Conservation (phyloP, 2,888 invertebrate genomes). For the Acanthosepion lycidas region DNA sequence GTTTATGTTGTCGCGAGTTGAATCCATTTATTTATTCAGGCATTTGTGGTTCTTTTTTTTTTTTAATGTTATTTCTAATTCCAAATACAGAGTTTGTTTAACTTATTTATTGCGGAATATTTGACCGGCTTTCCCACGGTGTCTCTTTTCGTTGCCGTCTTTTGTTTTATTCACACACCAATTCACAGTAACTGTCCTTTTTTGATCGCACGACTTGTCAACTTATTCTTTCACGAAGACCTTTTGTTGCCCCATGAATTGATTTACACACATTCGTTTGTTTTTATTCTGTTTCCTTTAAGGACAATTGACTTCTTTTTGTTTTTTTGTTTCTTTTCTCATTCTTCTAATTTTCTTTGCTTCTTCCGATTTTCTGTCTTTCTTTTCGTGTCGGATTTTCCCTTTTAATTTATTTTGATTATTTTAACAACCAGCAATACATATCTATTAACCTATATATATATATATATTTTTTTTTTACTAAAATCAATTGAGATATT, state of each 20-base stretch:
- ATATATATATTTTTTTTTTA: too few species aligned
- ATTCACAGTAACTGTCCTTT: background rate
- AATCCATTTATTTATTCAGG: background rate
- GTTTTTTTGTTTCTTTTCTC: background rate
- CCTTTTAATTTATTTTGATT: background rate
- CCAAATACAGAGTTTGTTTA: background rate
- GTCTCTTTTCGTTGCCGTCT: background rate
- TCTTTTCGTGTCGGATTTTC: background rate
- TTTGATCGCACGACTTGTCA: background rate
- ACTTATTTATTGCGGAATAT: background rate
- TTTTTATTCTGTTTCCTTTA: background rate
- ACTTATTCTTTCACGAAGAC: background rate
- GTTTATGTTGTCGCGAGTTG: background rate
- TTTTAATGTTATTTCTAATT: background rate
- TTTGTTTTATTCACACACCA: background rate
- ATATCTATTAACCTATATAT: too few species aligned
- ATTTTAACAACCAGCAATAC: too few species aligned
- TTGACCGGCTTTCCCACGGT: background rate
- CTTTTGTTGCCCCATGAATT: constrained; percentile 11
- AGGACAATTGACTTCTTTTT: background rate
- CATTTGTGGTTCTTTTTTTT: background rate
- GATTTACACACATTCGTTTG: constrained; percentile 33
- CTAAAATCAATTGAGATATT: too few species aligned
- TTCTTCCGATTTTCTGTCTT: background rate
- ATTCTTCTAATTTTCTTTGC: background rate